Evolutionary conservation across 2,888 invertebrate species (phyloP).

Genomic region (Xestobium rufovillosum): DNA sequence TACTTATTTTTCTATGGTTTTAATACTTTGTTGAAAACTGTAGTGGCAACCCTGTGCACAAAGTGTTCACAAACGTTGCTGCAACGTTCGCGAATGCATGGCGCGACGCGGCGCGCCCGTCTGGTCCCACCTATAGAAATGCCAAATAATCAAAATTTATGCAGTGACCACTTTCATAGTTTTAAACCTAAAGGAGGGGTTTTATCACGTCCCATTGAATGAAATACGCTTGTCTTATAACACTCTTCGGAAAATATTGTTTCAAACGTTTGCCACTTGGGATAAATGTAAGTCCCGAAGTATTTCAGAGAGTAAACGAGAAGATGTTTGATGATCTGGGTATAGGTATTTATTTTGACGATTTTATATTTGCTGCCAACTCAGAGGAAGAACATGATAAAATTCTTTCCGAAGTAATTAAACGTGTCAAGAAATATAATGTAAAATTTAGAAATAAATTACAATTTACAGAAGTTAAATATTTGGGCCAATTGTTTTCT

Average conservation of each 20-base stretch:
- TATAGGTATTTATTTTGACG: slow-evolving; percentile 27
- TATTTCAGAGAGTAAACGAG: slow-evolving; percentile 23
- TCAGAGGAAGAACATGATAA: slow-evolving; percentile 19
- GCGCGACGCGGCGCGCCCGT: slow-evolving; percentile 18
- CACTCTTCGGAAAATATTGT: too few relatives aligned
- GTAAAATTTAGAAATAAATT: slow-evolving; percentile 28
- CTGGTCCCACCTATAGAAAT: slow-evolving; percentile 16
- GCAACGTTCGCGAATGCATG: too few relatives aligned
- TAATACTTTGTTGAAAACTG: too few relatives aligned
- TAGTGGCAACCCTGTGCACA: too few relatives aligned
- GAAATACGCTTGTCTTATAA: slow-evolving; percentile 21
- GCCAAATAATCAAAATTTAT: slow-evolving; percentile 16
- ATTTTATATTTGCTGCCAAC: slow-evolving; percentile 20
- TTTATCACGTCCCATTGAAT: slow-evolving; percentile 22
- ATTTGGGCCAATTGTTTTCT: slow-evolving; percentile 23
- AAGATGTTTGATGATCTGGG: slow-evolving; percentile 22
- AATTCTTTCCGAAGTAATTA: slow-evolving; percentile 21
- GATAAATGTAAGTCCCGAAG: slow-evolving; percentile 22
- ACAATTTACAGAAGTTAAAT: slow-evolving; percentile 24
- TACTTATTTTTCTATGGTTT: too few relatives aligned
- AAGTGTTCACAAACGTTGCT: too few relatives aligned
- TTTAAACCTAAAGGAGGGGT: too few relatives aligned
- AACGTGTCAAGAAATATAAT: slow-evolving; percentile 20
- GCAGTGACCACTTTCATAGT: slow-evolving; percentile 22
- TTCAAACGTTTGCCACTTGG: slow-evolving; percentile 19